Percentiles rank a stretch among this genome's conserved stretches.
These are phyloP conservation scores for Dallia pectoralis DNA, from an alignment of 2,797 vertebrate species.

Conservation along the genomic window DNA sequence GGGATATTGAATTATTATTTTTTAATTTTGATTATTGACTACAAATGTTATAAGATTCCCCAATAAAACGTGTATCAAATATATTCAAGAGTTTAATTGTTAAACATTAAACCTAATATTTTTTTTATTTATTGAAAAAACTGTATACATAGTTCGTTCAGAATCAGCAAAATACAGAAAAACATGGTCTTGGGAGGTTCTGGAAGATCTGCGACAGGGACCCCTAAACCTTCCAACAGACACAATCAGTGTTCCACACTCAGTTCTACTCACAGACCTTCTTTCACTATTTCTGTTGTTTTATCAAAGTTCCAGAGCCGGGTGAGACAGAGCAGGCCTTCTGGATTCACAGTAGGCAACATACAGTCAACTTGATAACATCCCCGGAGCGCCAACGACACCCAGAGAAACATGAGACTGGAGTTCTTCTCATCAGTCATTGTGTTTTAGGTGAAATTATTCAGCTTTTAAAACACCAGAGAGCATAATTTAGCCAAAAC, in stretches of 20 bases:
- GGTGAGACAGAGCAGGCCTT: slow-evolving; percentile 53
- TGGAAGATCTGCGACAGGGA: slow-evolving; percentile 32
- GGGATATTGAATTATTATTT: no score
- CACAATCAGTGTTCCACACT: slow-evolving; percentile 63
- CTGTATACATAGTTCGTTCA: not conserved
- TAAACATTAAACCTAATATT: not conserved
- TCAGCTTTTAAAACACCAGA: not conserved
- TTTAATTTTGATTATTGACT: no score
- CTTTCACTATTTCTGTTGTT: slow-evolving; percentile 69
- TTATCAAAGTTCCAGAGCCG: slow-evolving; percentile 49
- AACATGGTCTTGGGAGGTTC: slow-evolving; percentile 29
- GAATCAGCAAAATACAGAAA: slow-evolving; percentile 36
- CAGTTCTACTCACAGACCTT: slow-evolving; percentile 54
- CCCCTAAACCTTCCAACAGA: slow-evolving; percentile 55
- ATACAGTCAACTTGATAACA: slow-evolving; percentile 56
- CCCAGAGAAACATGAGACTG: slow-evolving; percentile 3
- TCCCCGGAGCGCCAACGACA: slow-evolving; percentile 48
- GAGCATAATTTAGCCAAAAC: not conserved
- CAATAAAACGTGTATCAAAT: no score
- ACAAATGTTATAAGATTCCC: no score
- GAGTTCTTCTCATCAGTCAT: not conserved
- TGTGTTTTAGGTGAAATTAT: not conserved
- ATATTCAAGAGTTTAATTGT: not conserved
- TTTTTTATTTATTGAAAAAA: slow-evolving; percentile 43
- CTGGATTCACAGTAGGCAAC: slow-evolving; percentile 11